These are phyloP conservation scores for Drosophila ficusphila DNA, from an alignment of 1,140 invertebrate genomes.

Conservation along the genomic window DNA sequence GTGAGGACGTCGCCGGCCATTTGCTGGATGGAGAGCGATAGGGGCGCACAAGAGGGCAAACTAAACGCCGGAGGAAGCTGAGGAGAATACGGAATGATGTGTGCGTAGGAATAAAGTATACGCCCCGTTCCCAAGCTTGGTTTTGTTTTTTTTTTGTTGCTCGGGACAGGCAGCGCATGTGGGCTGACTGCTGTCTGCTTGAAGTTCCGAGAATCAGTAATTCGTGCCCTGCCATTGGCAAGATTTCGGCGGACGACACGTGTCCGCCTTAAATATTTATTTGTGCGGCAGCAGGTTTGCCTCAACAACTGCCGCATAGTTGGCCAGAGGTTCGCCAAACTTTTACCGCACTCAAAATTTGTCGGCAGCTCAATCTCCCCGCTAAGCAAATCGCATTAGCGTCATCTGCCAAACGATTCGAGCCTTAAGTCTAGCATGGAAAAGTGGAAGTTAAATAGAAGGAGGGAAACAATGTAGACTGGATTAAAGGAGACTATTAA, in stretches of 20 bases:
- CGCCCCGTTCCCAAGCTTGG: not conserved
- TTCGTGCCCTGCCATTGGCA: not conserved
- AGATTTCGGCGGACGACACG: conserved; percentile 26
- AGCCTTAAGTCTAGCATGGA: not conserved
- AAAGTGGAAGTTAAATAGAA: not conserved
- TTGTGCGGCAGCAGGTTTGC: conserved; percentile 30
- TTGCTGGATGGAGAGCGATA: conserved; percentile 3
- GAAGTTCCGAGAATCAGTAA: conserved; percentile 6
- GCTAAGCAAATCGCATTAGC: conserved; percentile 25
- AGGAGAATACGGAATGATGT: conserved; percentile 43
- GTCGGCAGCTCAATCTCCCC: conserved; percentile 11
- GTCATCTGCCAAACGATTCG: not conserved
- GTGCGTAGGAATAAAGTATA: conserved; percentile 34
- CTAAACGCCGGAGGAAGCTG: conserved; percentile 39
- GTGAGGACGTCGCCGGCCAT: conserved; percentile 35
- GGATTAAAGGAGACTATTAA: conserved; percentile 10
- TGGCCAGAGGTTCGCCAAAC: conserved; percentile 14
- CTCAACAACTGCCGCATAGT: conserved; percentile 20
- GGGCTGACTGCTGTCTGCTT: conserved; percentile 24
- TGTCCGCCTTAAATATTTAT: conserved; percentile 48
- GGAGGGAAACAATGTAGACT: not conserved
- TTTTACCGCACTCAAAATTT: conserved; percentile 29
- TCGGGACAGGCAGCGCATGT: conserved; percentile 19
- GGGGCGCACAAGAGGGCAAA: conserved; percentile 6
- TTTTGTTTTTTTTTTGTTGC: conserved; percentile 40